These are phyloP conservation scores for Tetragnatha montana DNA, from an alignment of 2,888 invertebrate genomes.

Conservation along the genomic window DNA sequence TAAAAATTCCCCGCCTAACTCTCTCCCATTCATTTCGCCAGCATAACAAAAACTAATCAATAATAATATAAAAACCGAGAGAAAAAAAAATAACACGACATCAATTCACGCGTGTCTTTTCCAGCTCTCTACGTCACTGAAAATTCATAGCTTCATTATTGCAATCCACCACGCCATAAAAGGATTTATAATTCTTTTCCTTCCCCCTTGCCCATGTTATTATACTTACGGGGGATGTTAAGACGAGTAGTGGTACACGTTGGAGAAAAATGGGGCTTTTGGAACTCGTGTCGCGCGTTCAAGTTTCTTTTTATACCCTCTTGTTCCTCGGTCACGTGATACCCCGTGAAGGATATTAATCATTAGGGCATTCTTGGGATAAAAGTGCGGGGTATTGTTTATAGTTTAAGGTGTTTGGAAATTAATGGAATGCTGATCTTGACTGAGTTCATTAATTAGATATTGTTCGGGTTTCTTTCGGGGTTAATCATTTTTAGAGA, in stretches of 20 bases:
- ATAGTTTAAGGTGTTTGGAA: neutral
- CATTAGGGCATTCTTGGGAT: neutral
- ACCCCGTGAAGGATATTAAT: neutral
- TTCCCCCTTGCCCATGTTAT: slow-evolving; percentile 4
- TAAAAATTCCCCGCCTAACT: no score
- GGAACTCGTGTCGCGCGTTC: slow-evolving; percentile 3
- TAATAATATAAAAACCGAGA: neutral
- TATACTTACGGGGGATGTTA: slow-evolving; percentile 16
- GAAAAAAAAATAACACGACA: neutral
- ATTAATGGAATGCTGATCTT: neutral
- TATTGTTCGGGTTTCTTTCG: neutral
- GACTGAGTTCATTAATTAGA: neutral
- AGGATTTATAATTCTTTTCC: slow-evolving; percentile 28
- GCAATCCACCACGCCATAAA: slow-evolving; percentile 40
- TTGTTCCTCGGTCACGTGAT: neutral
- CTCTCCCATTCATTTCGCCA: no score
- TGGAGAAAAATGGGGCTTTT: neutral
- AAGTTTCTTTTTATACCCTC: neutral
- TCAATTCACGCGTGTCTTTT: neutral
- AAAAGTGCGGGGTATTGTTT: neutral
- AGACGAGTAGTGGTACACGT: slow-evolving; percentile 15
- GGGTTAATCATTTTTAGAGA: neutral
- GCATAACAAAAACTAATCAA: neutral
- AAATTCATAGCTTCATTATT: slow-evolving; percentile 42
- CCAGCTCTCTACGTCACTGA: slow-evolving; percentile 14